phyloP scores from a whole-genome alignment of 2,113 vertebrate species.

The Eptatretus burgeri region DNA sequence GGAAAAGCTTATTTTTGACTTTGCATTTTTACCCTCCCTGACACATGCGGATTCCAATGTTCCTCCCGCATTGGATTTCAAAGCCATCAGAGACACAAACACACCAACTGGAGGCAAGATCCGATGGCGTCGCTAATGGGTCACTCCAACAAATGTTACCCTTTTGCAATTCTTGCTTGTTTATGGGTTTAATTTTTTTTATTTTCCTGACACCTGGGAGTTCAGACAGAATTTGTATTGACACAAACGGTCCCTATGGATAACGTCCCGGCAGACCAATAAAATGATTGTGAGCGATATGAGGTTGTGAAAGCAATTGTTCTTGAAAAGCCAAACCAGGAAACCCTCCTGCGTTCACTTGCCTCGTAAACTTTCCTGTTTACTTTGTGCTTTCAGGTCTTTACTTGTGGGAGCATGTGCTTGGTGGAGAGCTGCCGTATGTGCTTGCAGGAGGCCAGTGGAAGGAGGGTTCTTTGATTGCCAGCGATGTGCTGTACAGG shows the following conservation, averaged over 20 bases:
- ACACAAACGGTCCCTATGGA: background rate
- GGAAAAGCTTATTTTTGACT: too few species aligned
- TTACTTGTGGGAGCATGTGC: constrained; percentile 5
- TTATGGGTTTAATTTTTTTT: too few species aligned
- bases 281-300: background rate
- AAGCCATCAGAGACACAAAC: too few species aligned
- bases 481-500: background rate
- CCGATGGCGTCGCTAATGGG: too few species aligned
- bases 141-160: too few species aligned
- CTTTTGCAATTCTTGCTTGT: too few species aligned
- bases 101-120: too few species aligned
- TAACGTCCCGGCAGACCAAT: background rate
- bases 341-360: background rate
- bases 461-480: background rate
- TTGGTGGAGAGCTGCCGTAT: background rate
- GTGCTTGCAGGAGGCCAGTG: background rate
- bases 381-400: background rate
- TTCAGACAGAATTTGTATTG: background rate
- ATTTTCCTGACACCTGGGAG: background rate
- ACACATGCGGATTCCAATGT: too few species aligned
- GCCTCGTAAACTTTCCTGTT: background rate
- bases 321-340: background rate
- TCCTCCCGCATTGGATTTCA: too few species aligned
- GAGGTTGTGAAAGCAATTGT: background rate
- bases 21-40: too few species aligned